These are phyloP conservation scores for Lycaon pictus DNA, from an alignment of 2,113 vertebrate species.

Conservation along the genomic window DNA sequence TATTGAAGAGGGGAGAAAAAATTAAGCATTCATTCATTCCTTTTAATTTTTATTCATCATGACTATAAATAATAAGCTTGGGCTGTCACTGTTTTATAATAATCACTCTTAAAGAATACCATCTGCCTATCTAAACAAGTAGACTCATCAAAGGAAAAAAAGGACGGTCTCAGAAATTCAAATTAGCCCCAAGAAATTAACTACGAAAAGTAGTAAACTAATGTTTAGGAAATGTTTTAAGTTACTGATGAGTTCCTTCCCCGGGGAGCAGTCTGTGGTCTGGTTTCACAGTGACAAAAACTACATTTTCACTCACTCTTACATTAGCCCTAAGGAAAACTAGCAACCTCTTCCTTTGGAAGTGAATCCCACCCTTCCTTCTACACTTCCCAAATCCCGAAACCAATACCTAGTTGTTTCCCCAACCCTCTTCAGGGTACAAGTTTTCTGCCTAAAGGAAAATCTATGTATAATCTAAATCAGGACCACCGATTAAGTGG, in stretches of 20 bases:
- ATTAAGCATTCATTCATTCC: slow-evolving; percentile 12
- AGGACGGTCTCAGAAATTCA: neutral
- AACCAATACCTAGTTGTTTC: neutral
- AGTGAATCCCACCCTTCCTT: neutral
- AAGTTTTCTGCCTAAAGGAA: slow-evolving; percentile 41
- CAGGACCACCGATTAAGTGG: slow-evolving; percentile 14
- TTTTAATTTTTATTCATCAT: slow-evolving; percentile 11
- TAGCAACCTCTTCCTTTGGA: neutral
- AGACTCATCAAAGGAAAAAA: slow-evolving; percentile 35
- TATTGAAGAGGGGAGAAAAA: slow-evolving; percentile 81
- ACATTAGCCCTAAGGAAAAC: neutral
- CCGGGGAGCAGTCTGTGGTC: neutral
- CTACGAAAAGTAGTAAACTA: slow-evolving; percentile 34
- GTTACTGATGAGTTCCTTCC: neutral
- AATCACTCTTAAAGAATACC: neutral
- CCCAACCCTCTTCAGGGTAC: neutral
- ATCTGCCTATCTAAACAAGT: neutral
- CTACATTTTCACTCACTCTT: neutral
- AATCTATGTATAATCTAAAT: slow-evolving; percentile 26
- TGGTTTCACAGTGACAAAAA: neutral
- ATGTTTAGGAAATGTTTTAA: neutral
- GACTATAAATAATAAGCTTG: neutral
- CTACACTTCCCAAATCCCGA: neutral
- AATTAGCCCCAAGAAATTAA: slow-evolving; percentile 1
- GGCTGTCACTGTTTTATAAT: neutral